Percentiles rank a stretch among this genome's conserved stretches.
These are phyloP conservation scores for Caenorhabditis angaria DNA, from an alignment of 2,888 invertebrate species.

Conservation along the genomic window DNA sequence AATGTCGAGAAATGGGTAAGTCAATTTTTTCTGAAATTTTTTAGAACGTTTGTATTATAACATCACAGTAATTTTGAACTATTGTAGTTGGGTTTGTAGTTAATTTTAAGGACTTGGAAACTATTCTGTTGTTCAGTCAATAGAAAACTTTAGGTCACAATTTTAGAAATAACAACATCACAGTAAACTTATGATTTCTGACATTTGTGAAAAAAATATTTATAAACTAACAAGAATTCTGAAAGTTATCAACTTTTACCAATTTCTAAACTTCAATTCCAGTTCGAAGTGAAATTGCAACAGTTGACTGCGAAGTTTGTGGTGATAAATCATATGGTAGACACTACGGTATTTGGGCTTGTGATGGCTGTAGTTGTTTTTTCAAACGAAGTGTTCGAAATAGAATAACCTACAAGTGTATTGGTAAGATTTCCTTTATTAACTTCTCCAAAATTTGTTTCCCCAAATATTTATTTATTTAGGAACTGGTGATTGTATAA, in stretches of 20 bases:
- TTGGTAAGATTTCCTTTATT: constrained; percentile 26
- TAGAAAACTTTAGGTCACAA: no score
- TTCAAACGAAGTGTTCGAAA: constrained; percentile 80
- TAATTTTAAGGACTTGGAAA: no score
- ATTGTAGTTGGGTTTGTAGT: no score
- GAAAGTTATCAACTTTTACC: no score
- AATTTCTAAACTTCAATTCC: constrained; percentile 1
- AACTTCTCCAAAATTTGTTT: background rate
- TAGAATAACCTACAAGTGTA: constrained; percentile 49
- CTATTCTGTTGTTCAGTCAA: no score
- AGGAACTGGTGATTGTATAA: constrained; percentile 80
- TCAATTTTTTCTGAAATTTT: no score
- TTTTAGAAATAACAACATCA: no score
- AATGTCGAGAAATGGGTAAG: constrained; percentile 19
- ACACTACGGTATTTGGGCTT: constrained; percentile 83
- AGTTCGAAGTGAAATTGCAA: constrained; percentile 37
- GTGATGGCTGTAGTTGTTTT: constrained; percentile 89
- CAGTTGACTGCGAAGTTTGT: constrained; percentile 80
- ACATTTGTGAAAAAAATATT: no score
- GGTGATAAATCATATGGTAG: constrained; percentile 81
- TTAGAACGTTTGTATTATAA: no score
- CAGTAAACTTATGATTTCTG: no score
- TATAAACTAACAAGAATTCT: no score
- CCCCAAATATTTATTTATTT: background rate
- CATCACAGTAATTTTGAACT: no score